Percentiles rank a stretch among this genome's conserved stretches.
phyloP scores from a whole-genome alignment of 2,113 vertebrate genomes.

The Ameiurus melas region DNA sequence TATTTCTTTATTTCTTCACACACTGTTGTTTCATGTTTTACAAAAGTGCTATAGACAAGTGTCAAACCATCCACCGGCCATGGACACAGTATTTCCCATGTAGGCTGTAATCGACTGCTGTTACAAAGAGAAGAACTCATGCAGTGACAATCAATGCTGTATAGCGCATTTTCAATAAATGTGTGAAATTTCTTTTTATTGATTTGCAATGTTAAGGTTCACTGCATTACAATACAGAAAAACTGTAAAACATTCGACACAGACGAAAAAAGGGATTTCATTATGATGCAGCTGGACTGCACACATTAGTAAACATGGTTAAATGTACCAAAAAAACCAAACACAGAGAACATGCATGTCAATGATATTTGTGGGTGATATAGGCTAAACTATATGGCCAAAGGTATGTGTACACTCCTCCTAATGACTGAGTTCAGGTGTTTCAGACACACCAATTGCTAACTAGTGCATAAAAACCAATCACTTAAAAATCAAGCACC shows the following conservation, averaged over 20 bases:
- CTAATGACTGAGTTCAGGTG: background rate
- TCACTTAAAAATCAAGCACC: background rate
- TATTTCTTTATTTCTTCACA: slow-evolving; percentile 30
- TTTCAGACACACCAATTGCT: background rate
- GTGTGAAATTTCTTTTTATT: background rate
- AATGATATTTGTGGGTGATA: background rate
- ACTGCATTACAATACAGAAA: background rate
- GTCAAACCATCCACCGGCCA: background rate
- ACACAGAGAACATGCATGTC: background rate
- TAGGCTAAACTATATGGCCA: background rate
- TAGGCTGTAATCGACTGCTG: background rate
- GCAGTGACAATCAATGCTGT: background rate
- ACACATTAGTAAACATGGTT: background rate
- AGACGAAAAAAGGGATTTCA: background rate
- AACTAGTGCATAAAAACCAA: background rate
- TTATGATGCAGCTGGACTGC: background rate
- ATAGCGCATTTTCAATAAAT: background rate
- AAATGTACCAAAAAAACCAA: background rate
- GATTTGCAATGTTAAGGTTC: background rate
- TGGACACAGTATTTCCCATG: background rate
- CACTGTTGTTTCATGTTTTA: background rate
- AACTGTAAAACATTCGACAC: background rate
- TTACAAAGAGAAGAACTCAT: background rate
- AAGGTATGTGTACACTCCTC: background rate
- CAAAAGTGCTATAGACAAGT: background rate